Percentiles rank a stretch among this genome's conserved stretches.
phyloP scores from a whole-genome alignment of 2,113 vertebrate genomes.

The Talpa occidentalis region DNA sequence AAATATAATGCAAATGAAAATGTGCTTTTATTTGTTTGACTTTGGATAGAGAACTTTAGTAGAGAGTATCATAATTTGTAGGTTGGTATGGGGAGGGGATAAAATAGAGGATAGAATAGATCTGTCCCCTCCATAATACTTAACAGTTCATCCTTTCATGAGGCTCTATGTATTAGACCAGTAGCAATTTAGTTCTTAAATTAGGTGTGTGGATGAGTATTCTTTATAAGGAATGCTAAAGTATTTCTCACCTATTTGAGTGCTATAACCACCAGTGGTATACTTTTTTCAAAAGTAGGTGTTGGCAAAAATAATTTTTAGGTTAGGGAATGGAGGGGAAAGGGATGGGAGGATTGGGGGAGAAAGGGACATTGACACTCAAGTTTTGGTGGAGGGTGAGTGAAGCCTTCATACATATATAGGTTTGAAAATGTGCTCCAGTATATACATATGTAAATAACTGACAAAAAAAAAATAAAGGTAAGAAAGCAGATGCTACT shows the following conservation, averaged over 20 bases:
- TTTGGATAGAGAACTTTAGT: neutral
- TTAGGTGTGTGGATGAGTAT: neutral
- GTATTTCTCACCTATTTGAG: conserved; percentile 2
- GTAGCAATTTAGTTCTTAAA: neutral
- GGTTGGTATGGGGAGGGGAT: neutral
- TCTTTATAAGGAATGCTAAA: conserved; percentile 4
- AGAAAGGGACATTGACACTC: too few species aligned
- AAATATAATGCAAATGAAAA: neutral
- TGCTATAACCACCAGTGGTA: neutral
- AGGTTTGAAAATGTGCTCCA: too few species aligned
- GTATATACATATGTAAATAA: too few species aligned
- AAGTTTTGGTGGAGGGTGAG: too few species aligned
- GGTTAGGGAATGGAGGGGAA: too few species aligned
- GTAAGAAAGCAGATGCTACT: neutral
- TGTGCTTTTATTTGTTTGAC: conserved; percentile 18
- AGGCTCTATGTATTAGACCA: neutral
- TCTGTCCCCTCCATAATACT: neutral
- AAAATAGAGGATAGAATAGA: neutral
- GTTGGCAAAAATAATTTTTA: too few species aligned
- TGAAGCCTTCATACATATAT: too few species aligned
- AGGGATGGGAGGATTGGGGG: too few species aligned
- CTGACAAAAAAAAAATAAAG: too few species aligned
- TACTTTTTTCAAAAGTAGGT: neutral
- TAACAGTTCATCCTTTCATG: neutral
- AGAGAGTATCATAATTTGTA: neutral